These are phyloP conservation scores for Gymnocypris eckloni DNA, from an alignment of 2,797 vertebrate species.

Conservation along the genomic window DNA sequence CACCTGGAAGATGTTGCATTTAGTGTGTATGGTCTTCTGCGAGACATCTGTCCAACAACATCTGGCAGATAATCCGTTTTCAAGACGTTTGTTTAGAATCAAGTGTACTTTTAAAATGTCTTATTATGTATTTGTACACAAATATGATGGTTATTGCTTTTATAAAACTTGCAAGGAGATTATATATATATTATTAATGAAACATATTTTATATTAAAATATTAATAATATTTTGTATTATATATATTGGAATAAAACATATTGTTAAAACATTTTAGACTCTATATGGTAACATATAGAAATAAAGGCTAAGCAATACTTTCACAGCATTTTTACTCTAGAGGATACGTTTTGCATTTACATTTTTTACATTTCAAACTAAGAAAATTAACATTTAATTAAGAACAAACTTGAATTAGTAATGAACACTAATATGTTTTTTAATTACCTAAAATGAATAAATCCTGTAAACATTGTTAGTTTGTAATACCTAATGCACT, in stretches of 20 bases:
- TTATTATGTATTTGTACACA: background rate
- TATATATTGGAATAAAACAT: no score
- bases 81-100: background rate
- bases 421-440: background rate
- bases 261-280: no score
- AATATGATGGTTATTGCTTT: background rate
- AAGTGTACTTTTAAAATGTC: background rate
- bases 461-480: background rate
- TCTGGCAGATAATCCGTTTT: no score
- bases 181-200: no score
- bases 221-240: no score
- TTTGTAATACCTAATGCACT: background rate
- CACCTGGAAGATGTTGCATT: background rate
- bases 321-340: background rate
- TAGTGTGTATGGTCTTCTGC: background rate
- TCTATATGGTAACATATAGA: background rate
- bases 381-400: background rate
- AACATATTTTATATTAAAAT: no score
- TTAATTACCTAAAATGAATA: background rate
- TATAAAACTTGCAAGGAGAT: no score
- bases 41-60: constrained; percentile 1
- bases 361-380: background rate
- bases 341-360: background rate
- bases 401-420: background rate
- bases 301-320: background rate